Conservation (phyloP, 2,888 invertebrate genomes). For the Phlogophora meticulosa region DNA sequence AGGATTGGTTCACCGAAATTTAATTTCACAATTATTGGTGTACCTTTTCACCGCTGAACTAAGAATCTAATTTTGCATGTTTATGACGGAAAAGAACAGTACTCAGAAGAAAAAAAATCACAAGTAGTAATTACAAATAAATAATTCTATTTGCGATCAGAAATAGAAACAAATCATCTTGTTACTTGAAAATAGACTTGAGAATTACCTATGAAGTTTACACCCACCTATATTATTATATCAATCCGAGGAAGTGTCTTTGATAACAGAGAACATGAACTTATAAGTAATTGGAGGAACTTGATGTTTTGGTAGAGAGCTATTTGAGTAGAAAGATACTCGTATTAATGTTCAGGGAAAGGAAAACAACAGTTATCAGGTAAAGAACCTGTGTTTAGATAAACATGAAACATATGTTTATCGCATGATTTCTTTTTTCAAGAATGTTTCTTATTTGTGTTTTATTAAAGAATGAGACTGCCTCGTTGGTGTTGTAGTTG, state of each 20-base stretch:
- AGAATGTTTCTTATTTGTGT: neutral
- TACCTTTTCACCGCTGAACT: no score
- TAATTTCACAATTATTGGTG: no score
- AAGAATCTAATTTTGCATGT: no score
- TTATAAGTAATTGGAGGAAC: neutral
- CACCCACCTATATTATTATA: constrained; percentile 11
- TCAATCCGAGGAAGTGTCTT: neutral
- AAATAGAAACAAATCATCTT: constrained; percentile 1
- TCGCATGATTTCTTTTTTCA: no score
- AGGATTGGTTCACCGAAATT: no score
- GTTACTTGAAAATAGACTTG: neutral
- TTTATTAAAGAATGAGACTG: neutral
- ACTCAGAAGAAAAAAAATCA: no score
- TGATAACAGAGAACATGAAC: constrained; percentile 17
- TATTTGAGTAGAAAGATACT: neutral
- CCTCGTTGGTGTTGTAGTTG: no score
- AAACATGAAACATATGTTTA: neutral
- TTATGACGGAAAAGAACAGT: no score
- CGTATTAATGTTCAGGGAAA: neutral
- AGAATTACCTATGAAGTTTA: constrained; percentile 8
- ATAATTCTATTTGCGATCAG: neutral
- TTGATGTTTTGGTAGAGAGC: constrained; percentile 7
- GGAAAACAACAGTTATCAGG: neutral
- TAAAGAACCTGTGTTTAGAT: neutral
- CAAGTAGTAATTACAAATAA: no score